These are phyloP conservation scores for Mythimna vitellina DNA, from an alignment of 2,888 invertebrate genomes.

Conservation along the genomic window DNA sequence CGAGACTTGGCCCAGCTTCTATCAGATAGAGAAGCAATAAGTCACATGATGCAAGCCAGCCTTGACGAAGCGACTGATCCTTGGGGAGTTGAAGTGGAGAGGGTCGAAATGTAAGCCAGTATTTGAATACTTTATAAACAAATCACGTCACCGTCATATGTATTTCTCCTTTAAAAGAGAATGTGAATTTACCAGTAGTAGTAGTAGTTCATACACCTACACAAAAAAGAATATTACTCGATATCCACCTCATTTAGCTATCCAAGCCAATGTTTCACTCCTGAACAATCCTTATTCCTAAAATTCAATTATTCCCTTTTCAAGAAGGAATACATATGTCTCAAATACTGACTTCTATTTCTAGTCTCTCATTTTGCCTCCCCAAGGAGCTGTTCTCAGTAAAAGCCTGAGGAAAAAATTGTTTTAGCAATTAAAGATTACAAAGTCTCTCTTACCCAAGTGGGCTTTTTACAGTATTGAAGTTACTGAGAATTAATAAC, in stretches of 20 bases:
- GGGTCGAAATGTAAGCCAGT: slow-evolving; percentile 96
- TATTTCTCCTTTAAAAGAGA: slow-evolving; percentile 56
- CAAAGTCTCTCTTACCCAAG: background rate
- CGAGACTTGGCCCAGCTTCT: slow-evolving; percentile 97
- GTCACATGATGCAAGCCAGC: slow-evolving; percentile 96
- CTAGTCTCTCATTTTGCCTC: slow-evolving; percentile 53
- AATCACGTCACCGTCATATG: slow-evolving; percentile 44
- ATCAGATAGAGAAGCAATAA: slow-evolving; percentile 97
- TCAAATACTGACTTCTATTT: slow-evolving; percentile 61
- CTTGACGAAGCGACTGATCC: slow-evolving; percentile 97
- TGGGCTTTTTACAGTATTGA: background rate
- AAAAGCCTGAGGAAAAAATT: slow-evolving; percentile 23
- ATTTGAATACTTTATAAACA: slow-evolving; percentile 46
- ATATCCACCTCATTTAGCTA: background rate
- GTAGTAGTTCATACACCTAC: background rate
- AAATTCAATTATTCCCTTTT: slow-evolving; percentile 45
- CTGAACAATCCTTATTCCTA: slow-evolving; percentile 11
- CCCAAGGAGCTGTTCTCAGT: slow-evolving; percentile 48
- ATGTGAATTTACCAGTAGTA: slow-evolving; percentile 20
- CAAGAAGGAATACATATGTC: slow-evolving; percentile 60
- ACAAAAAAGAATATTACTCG: background rate
- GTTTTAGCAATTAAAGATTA: background rate
- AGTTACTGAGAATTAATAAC: slow-evolving; percentile 7
- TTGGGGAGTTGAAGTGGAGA: slow-evolving; percentile 98
- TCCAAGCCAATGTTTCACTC: slow-evolving; percentile 16